phyloP scores from a whole-genome alignment of 2,888 invertebrate species.

The Acanthosoma haemorrhoidale region DNA sequence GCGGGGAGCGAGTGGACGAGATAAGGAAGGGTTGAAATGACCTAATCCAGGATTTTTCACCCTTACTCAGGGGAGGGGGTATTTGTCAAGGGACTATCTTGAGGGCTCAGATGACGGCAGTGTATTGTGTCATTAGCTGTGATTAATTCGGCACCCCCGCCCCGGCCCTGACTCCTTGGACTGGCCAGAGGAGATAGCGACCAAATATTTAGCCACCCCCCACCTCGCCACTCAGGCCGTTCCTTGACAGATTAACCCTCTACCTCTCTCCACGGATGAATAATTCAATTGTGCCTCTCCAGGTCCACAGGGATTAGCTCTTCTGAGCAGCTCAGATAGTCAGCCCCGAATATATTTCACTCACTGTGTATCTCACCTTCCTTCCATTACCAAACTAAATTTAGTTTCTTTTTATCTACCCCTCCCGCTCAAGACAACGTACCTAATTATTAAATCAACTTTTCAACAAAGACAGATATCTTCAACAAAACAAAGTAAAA shows the following conservation, averaged over 20 bases:
- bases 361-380: not conserved
- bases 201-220: constrained; percentile 35
- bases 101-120: constrained; percentile 25
- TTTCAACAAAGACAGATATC: too few relatives aligned
- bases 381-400: too few relatives aligned
- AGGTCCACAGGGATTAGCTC: constrained; percentile 26
- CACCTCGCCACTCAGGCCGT: constrained; percentile 19
- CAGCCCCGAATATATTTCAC: constrained; percentile 34
- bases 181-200: constrained; percentile 32
- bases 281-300: constrained; percentile 33
- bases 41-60: constrained; percentile 10
- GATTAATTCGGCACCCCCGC: not conserved
- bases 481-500: too few relatives aligned
- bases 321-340: constrained; percentile 35
- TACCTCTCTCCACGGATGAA: constrained; percentile 30
- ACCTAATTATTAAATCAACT: too few relatives aligned
- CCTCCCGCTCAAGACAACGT: too few relatives aligned
- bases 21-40: constrained; percentile 6
- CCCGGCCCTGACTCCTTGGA: constrained; percentile 22
- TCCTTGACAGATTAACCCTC: constrained; percentile 27
- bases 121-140: constrained; percentile 26
- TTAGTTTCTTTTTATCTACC: too few relatives aligned
- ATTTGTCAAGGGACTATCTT: constrained; percentile 34
- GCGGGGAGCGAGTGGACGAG: not conserved
- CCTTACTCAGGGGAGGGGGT: constrained; percentile 10